These are phyloP conservation scores for Acrossocheilus wenchowensis DNA, from an alignment of 2,797 vertebrate species.

Conservation along the genomic window DNA sequence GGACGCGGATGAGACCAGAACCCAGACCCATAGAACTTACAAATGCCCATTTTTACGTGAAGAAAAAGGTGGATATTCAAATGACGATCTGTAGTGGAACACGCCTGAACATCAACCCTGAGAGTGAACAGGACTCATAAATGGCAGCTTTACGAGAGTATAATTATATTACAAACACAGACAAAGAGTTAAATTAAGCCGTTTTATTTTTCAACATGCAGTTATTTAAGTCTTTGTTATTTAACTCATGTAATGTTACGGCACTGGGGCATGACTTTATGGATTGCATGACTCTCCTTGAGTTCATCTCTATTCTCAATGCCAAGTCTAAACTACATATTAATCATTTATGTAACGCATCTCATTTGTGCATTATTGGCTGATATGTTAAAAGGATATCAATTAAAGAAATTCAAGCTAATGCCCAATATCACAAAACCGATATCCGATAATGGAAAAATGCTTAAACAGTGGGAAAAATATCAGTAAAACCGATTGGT, in stretches of 20 bases:
- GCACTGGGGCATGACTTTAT: neutral
- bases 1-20: no score
- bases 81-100: neutral
- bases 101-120: neutral
- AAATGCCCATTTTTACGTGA: no score
- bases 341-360: neutral
- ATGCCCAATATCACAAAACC: neutral
- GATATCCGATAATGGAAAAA: neutral
- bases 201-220: neutral
- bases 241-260: neutral
- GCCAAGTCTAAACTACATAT: neutral
- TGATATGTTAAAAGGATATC: neutral
- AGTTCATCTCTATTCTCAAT: neutral
- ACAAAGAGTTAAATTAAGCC: neutral
- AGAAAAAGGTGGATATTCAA: no score
- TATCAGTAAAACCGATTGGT: neutral
- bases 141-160: neutral
- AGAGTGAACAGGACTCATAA: neutral
- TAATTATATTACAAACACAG: neutral
- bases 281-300: neutral
- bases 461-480: neutral
- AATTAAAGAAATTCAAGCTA: no score
- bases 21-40: no score
- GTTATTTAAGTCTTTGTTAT: neutral
- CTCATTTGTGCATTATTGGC: neutral